phyloP scores from a whole-genome alignment of 2,888 invertebrate genomes.

The Synanthedon vespiformis region DNA sequence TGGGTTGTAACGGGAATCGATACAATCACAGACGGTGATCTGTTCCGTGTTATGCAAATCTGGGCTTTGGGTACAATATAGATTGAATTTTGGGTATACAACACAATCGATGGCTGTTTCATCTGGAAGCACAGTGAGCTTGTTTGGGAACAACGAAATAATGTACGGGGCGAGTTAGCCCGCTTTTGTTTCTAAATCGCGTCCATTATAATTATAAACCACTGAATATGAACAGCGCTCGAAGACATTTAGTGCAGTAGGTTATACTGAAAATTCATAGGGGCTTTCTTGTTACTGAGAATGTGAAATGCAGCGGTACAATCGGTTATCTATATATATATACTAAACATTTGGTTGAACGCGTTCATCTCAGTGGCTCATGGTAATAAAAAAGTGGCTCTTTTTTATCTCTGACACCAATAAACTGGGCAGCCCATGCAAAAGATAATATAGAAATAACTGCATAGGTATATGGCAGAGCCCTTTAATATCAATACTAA shows the following conservation, averaged over 20 bases:
- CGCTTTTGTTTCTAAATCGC: slow-evolving; percentile 23
- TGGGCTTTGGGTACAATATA: slow-evolving; percentile 31
- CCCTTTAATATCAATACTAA: no score
- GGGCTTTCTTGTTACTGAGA: no score
- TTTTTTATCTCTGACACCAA: no score
- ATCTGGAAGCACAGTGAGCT: slow-evolving; percentile 26
- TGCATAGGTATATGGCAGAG: no score
- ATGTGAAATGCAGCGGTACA: no score
- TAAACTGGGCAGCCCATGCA: no score
- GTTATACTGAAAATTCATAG: no score
- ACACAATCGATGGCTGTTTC: slow-evolving; percentile 45
- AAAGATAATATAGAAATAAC: no score
- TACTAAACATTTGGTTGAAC: no score
- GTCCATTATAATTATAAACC: slow-evolving; percentile 17
- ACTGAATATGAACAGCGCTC: background rate
- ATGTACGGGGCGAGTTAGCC: slow-evolving; percentile 1
- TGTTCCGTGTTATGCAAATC: slow-evolving; percentile 60
- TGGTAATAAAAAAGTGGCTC: no score
- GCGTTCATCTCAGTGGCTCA: no score
- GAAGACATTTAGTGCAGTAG: background rate
- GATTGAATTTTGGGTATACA: slow-evolving; percentile 19
- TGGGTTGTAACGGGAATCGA: slow-evolving; percentile 49
- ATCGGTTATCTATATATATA: no score
- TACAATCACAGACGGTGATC: slow-evolving; percentile 63
- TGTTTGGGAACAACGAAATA: background rate